Evolutionary conservation across 2,888 invertebrate genomes (phyloP).

Genomic region (Cephus rjabovi): DNA sequence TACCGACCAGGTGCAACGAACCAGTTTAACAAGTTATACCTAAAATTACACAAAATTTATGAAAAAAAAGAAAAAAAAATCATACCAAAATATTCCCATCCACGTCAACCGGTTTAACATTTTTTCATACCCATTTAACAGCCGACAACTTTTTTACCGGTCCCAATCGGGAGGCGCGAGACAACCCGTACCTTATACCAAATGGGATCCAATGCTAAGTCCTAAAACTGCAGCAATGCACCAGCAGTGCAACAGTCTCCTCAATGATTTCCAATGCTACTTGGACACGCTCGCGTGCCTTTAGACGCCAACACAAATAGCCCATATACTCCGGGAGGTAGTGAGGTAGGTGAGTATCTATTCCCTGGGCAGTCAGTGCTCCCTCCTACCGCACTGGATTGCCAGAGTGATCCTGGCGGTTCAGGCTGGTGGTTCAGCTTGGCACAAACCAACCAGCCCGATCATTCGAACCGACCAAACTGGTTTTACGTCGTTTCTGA

Average conservation of each 20-base stretch:
- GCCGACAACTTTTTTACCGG: background rate
- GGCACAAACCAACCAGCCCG: slow-evolving; percentile 53
- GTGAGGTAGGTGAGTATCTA: slow-evolving; percentile 41
- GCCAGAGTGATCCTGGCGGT: slow-evolving; percentile 1
- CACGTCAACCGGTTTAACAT: background rate
- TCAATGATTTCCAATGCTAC: slow-evolving; percentile 50
- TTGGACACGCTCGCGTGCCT: slow-evolving; percentile 11
- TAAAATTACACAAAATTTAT: background rate
- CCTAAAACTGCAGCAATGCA: background rate
- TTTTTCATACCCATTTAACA: background rate
- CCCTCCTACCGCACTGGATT: slow-evolving; percentile 11
- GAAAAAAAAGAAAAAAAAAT: background rate
- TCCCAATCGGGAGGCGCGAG: background rate
- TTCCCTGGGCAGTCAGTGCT: slow-evolving; percentile 1
- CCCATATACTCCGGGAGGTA: background rate
- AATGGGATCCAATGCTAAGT: background rate
- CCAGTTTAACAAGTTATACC: background rate
- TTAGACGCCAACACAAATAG: background rate
- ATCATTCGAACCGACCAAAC: slow-evolving; percentile 63
- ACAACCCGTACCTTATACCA: background rate
- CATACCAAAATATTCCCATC: background rate
- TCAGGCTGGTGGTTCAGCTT: slow-evolving; percentile 36
- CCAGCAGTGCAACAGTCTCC: slow-evolving; percentile 25
- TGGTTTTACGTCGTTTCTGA: slow-evolving; percentile 62
- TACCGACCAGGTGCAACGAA: background rate